Evolutionary conservation across 2,113 vertebrate genomes (phyloP).

Genomic region (Numenius arquata): DNA sequence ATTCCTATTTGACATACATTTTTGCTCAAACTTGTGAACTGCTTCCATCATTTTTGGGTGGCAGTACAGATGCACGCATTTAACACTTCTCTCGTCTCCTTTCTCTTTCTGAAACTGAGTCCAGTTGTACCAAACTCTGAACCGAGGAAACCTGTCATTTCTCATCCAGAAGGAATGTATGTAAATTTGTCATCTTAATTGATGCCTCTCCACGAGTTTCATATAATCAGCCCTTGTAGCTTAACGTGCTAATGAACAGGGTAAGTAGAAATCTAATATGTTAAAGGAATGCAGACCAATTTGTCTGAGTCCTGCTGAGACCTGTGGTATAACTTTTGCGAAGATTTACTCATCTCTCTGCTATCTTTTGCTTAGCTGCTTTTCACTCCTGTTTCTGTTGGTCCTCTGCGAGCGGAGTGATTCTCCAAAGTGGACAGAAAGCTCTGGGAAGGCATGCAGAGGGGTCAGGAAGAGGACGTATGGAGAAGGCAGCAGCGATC

Average conservation of each 20-base stretch:
- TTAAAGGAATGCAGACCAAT: slow-evolving; percentile 50
- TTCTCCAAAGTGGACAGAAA: background rate
- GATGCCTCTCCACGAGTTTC: slow-evolving; percentile 39
- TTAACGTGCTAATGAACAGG: slow-evolving; percentile 36
- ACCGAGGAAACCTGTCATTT: background rate
- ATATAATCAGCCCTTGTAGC: slow-evolving; percentile 38
- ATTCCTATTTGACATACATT: slow-evolving; percentile 30
- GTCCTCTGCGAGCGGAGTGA: fast-evolving
- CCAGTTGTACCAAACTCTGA: slow-evolving; percentile 29
- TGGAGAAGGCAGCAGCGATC: background rate
- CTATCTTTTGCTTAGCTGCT: background rate
- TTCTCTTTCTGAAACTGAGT: slow-evolving; percentile 11
- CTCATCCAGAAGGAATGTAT: slow-evolving; percentile 44
- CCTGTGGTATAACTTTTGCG: background rate
- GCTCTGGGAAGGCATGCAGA: background rate
- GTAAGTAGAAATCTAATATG: slow-evolving; percentile 27
- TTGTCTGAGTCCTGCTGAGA: slow-evolving; percentile 52
- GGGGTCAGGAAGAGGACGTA: background rate
- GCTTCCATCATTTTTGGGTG: slow-evolving; percentile 44
- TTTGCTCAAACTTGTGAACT: slow-evolving; percentile 50
- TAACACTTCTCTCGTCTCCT: slow-evolving; percentile 27
- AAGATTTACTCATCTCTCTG: background rate
- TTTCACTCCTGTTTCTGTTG: background rate
- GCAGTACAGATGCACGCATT: background rate
- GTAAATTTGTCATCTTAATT: slow-evolving; percentile 52